phyloP scores from a whole-genome alignment of 2,888 invertebrate genomes.

The Horisme vitalbata region DNA sequence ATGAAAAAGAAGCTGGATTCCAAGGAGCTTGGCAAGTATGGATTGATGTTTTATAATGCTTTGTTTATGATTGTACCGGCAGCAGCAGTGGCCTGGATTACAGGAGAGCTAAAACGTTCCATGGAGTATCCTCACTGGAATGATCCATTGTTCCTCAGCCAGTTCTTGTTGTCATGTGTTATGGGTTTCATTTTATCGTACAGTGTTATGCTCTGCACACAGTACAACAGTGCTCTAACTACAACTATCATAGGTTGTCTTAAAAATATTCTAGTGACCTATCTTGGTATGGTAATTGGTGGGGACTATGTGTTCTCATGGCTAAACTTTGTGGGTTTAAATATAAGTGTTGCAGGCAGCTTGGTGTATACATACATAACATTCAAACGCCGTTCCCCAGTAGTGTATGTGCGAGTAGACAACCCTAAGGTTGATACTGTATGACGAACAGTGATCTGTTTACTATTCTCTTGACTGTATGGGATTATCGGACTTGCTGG shows the following conservation, averaged over 20 bases:
- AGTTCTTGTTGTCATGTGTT: conserved; percentile 94
- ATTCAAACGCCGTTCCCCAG: conserved; percentile 85
- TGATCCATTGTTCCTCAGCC: conserved; percentile 88
- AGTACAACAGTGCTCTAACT: conserved; percentile 98
- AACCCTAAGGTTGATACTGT: conserved; percentile 68
- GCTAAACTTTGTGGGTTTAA: conserved; percentile 97
- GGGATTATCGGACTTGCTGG: neutral
- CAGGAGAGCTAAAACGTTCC: conserved; percentile 89
- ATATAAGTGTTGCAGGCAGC: conserved; percentile 95
- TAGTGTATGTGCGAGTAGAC: conserved; percentile 54
- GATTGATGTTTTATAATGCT: conserved; percentile 96
- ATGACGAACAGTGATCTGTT: conserved; percentile 4
- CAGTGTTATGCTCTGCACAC: conserved; percentile 97
- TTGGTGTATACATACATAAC: conserved; percentile 94
- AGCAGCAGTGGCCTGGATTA: conserved; percentile 86
- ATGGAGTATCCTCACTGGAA: conserved; percentile 88
- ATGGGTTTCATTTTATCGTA: conserved; percentile 99
- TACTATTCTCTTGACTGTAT: neutral
- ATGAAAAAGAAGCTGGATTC: conserved; percentile 98
- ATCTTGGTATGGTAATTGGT: conserved; percentile 98
- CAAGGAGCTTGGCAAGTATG: conserved; percentile 96
- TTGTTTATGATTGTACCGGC: conserved; percentile 93
- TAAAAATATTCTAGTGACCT: conserved; percentile 98
- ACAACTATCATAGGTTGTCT: conserved; percentile 99
- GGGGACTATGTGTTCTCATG: conserved; percentile 98